phyloP scores from a whole-genome alignment of 2,113 vertebrate species.

The Lamprologus lemairii region DNA sequence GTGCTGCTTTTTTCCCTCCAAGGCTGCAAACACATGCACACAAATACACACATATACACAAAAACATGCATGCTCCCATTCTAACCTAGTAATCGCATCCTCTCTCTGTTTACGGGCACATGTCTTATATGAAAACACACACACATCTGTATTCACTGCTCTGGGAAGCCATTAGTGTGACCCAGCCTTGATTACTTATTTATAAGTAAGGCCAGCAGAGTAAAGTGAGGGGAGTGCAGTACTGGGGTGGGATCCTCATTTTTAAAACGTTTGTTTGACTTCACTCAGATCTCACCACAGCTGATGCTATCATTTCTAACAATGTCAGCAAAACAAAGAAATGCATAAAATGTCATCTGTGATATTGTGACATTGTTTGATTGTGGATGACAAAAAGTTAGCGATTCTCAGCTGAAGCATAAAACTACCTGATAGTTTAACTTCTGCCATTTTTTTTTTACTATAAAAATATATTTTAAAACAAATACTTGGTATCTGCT shows the following conservation, averaged over 20 bases:
- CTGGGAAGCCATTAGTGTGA: slow-evolving; percentile 69
- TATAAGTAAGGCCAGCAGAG: slow-evolving; percentile 57
- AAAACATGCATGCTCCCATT: background rate
- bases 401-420: accelerated
- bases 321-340: background rate
- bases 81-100: background rate
- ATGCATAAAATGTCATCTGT: background rate
- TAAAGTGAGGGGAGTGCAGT: slow-evolving; percentile 31
- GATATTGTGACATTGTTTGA: background rate
- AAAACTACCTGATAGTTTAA: background rate
- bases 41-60: background rate
- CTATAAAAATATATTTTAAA: background rate
- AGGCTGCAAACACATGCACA: background rate
- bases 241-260: slow-evolving; percentile 3
- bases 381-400: background rate
- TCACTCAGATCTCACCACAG: slow-evolving; percentile 7
- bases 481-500: background rate
- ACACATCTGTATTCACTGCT: slow-evolving; percentile 51
- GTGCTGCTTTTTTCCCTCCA: background rate
- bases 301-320: background rate
- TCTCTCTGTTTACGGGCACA: background rate
- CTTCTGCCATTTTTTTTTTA: background rate
- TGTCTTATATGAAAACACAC: background rate
- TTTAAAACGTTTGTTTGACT: slow-evolving; percentile 20
- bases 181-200: slow-evolving; percentile 72